These are phyloP conservation scores for Vireo griseus DNA, from an alignment of 2,797 vertebrate species.

Conservation along the genomic window DNA sequence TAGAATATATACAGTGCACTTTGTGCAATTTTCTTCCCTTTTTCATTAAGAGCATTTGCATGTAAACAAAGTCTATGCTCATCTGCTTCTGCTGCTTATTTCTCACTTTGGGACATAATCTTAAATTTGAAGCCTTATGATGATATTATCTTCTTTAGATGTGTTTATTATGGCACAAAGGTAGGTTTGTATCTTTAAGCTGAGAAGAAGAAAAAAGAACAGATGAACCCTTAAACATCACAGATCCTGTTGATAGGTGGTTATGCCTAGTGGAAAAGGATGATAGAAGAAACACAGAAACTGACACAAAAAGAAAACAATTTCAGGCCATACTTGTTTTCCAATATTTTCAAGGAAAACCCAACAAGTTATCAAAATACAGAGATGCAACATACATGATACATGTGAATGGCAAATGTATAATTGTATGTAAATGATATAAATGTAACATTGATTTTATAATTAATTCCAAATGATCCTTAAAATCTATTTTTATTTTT, in stretches of 20 bases:
- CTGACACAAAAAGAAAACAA: background rate
- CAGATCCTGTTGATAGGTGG: background rate
- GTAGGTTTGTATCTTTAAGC: background rate
- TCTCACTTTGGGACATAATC: background rate
- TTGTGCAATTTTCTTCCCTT: background rate
- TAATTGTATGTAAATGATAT: background rate
- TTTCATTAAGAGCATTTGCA: background rate
- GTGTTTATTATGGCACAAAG: background rate
- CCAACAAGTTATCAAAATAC: background rate
- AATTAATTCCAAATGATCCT: background rate
- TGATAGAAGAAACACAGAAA: background rate
- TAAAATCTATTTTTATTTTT: background rate
- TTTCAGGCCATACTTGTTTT: background rate
- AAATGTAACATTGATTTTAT: background rate
- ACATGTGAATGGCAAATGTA: background rate
- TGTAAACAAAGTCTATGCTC: background rate
- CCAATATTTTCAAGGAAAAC: background rate
- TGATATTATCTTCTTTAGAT: background rate
- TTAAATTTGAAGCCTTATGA: background rate
- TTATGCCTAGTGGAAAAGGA: background rate
- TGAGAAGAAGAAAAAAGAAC: background rate
- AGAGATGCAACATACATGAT: background rate
- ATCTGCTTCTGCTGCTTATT: background rate
- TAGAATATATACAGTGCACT: background rate
- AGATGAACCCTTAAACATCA: background rate